Percentiles rank a stretch among this genome's conserved stretches.
phyloP scores from a whole-genome alignment of 2,888 invertebrate species.

The Phyto melanocephala region DNA sequence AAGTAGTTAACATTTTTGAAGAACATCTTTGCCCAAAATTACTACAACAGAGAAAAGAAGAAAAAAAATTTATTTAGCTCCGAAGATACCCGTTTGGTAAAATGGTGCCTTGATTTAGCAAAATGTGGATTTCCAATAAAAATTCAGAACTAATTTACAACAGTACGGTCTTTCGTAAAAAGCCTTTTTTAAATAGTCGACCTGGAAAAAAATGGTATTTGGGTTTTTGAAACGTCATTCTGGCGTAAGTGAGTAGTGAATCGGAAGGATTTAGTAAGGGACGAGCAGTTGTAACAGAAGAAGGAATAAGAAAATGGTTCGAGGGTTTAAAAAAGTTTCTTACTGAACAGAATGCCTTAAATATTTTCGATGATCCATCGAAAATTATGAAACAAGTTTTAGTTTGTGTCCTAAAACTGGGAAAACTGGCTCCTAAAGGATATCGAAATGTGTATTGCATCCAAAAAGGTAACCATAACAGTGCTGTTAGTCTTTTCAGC shows the following conservation, averaged over 20 bases:
- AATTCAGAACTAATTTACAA: background rate
- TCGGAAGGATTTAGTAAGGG: background rate
- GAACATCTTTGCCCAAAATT: too few relatives aligned
- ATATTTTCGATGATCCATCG: background rate
- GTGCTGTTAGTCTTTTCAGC: constrained; percentile 47
- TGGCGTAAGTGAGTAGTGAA: background rate
- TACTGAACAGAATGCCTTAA: background rate
- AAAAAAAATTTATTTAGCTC: background rate
- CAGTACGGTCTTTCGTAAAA: constrained; percentile 30
- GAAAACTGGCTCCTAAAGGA: background rate
- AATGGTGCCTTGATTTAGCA: constrained; percentile 23
- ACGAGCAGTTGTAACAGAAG: background rate
- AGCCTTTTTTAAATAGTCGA: constrained; percentile 20
- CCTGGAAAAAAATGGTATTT: constrained; percentile 5
- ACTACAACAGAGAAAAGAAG: too few relatives aligned
- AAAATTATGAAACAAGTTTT: too few relatives aligned
- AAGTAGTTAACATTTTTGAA: too few relatives aligned
- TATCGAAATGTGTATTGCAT: background rate
- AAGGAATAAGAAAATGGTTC: background rate
- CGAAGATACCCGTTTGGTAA: constrained; percentile 5
- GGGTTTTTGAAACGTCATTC: background rate
- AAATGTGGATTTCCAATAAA: constrained; percentile 22
- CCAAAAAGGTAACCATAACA: constrained; percentile 4
- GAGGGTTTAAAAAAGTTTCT: background rate
- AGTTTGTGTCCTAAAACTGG: background rate